Conservation (phyloP, 2,113 vertebrate genomes). For the Oplegnathus fasciatus region DNA sequence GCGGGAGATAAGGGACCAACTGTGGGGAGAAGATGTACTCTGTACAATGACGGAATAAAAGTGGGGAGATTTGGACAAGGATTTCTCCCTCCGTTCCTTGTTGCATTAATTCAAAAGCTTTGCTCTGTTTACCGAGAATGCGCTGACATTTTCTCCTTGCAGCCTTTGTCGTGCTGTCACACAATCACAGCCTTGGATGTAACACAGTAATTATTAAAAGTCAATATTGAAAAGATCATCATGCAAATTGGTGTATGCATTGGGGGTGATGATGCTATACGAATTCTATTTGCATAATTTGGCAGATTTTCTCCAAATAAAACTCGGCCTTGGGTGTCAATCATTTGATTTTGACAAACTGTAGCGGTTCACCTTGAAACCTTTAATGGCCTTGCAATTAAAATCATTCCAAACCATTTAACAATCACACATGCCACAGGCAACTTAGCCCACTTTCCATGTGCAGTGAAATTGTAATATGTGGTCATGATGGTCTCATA, state of each 20-base stretch:
- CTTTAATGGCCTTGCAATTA: constrained; percentile 7
- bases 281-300: constrained; percentile 40
- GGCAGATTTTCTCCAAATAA: not conserved
- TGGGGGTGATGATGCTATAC: constrained; percentile 23
- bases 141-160: constrained; percentile 61
- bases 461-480: constrained; percentile 7
- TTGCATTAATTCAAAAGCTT: constrained; percentile 69
- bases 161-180: constrained; percentile 56
- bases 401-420: constrained; percentile 36
- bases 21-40: constrained; percentile 60
- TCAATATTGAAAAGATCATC: constrained; percentile 74
- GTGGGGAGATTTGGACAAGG: constrained; percentile 65
- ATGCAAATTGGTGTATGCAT: constrained; percentile 60
- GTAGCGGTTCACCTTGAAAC: constrained; percentile 16
- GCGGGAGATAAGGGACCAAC: constrained; percentile 58
- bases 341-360: constrained; percentile 13
- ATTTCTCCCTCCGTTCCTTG: constrained; percentile 50
- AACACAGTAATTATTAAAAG: constrained; percentile 70
- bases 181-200: constrained; percentile 49
- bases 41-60: constrained; percentile 56
- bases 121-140: constrained; percentile 67
- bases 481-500: not conserved
- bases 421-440: constrained; percentile 17
- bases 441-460: not conserved
- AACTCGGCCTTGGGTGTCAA: constrained; percentile 1